Percentiles rank a stretch among this genome's conserved stretches.
These are phyloP conservation scores for Selenia dentaria DNA, from an alignment of 2,888 invertebrate species.

Conservation along the genomic window DNA sequence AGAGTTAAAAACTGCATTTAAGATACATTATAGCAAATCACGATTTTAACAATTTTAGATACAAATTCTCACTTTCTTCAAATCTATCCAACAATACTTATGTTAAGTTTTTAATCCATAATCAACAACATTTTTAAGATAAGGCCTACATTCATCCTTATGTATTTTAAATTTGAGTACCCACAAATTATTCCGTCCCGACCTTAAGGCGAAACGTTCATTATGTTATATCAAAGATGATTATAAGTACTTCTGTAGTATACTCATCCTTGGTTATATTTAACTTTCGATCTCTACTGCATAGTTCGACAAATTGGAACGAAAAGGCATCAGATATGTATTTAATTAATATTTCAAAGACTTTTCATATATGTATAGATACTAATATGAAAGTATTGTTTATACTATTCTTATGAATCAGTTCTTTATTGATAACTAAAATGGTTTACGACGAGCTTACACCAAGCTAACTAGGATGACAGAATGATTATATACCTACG, in stretches of 20 bases:
- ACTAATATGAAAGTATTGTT: too few species aligned
- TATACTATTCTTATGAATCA: slow-evolving; percentile 17
- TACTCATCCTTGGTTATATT: too few species aligned
- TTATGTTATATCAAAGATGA: slow-evolving; percentile 34
- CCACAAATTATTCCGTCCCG: slow-evolving; percentile 39
- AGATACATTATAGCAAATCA: too few species aligned
- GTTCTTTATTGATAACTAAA: slow-evolving; percentile 30
- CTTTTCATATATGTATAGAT: too few species aligned
- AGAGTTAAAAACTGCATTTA: too few species aligned
- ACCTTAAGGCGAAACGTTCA: slow-evolving; percentile 34
- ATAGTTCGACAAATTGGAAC: slow-evolving; percentile 32
- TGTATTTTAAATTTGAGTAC: slow-evolving; percentile 41
- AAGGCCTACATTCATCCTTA: slow-evolving; percentile 55
- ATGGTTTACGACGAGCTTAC: slow-evolving; percentile 5
- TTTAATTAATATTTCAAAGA: slow-evolving; percentile 26
- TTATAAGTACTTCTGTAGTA: too few species aligned
- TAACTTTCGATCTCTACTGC: slow-evolving; percentile 31
- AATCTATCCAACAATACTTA: slow-evolving; percentile 49
- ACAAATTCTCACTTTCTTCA: slow-evolving; percentile 32
- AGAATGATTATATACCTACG: slow-evolving; percentile 7
- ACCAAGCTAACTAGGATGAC: slow-evolving; percentile 21
- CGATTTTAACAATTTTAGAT: slow-evolving; percentile 41
- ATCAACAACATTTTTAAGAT: slow-evolving; percentile 60
- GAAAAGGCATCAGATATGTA: slow-evolving; percentile 41
- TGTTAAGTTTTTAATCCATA: slow-evolving; percentile 57